phyloP scores from a whole-genome alignment of 2,888 invertebrate genomes.

The Ophion ventricosus region DNA sequence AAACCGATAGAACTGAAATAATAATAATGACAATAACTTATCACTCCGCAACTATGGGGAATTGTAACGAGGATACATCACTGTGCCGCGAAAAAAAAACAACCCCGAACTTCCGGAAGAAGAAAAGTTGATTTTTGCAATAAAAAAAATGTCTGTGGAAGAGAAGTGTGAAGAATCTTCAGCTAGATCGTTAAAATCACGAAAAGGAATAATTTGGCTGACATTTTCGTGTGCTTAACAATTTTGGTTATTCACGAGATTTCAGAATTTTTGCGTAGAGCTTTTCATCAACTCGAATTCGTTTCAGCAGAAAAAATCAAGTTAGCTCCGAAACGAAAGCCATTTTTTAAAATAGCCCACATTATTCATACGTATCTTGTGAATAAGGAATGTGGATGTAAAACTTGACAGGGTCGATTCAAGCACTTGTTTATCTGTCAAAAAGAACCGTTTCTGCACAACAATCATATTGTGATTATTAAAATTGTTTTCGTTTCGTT shows the following conservation, averaged over 20 bases:
- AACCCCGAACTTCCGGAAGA: not conserved
- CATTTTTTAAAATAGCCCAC: not conserved
- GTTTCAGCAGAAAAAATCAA: not conserved
- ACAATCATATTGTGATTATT: not conserved
- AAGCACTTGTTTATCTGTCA: slow-evolving; percentile 22
- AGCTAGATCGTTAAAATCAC: not conserved
- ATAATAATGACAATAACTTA: slow-evolving; percentile 55
- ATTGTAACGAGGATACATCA: slow-evolving; percentile 24
- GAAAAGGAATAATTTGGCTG: not conserved
- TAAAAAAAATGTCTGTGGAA: not conserved
- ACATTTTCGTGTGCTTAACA: not conserved
- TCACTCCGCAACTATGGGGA: slow-evolving; percentile 20
- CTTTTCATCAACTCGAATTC: not conserved
- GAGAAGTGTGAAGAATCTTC: not conserved
- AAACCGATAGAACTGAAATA: slow-evolving; percentile 74
- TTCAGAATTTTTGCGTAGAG: not conserved
- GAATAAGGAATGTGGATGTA: not conserved
- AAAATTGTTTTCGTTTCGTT: not conserved
- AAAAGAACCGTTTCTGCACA: slow-evolving; percentile 19
- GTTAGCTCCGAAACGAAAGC: not conserved
- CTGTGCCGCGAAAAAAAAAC: not conserved
- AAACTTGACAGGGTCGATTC: slow-evolving; percentile 7
- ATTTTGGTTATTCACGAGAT: not conserved
- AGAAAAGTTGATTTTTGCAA: not conserved
- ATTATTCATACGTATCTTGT: not conserved